Conservation (phyloP, 2,797 vertebrate species). For the Sebastes iracundus region DNA sequence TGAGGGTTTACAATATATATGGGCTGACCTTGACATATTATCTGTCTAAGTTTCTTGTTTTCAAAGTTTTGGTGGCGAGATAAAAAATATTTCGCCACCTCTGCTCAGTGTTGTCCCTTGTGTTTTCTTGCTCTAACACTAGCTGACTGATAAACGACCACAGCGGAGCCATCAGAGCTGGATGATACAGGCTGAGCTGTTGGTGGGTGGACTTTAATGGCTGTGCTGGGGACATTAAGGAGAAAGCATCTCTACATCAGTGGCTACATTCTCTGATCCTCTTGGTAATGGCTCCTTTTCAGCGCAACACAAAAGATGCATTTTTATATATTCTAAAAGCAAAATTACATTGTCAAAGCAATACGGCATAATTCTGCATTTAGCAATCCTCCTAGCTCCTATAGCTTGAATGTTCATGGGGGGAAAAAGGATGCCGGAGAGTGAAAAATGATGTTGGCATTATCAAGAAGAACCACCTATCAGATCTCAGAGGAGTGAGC, state of each 20-base stretch:
- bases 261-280: slow-evolving; percentile 26
- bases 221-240: slow-evolving; percentile 41
- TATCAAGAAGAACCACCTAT: slow-evolving; percentile 7
- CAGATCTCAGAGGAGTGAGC: not conserved
- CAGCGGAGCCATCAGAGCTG: slow-evolving; percentile 47
- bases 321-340: slow-evolving; percentile 14
- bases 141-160: slow-evolving; percentile 63
- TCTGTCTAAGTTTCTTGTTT: slow-evolving; percentile 27
- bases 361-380: not conserved
- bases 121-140: slow-evolving; percentile 32
- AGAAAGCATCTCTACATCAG: slow-evolving; percentile 29
- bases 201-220: slow-evolving; percentile 43
- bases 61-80: slow-evolving; percentile 25
- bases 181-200: slow-evolving; percentile 29
- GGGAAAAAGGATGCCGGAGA: not conserved
- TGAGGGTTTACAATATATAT: not conserved
- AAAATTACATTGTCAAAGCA: slow-evolving; percentile 4
- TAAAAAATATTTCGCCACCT: slow-evolving; percentile 18
- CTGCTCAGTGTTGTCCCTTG: slow-evolving; percentile 42
- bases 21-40: not conserved
- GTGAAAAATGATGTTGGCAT: not conserved
- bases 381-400: not conserved
- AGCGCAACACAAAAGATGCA: slow-evolving; percentile 21
- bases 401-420: not conserved
- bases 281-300: slow-evolving; percentile 16